These are phyloP conservation scores for Matsumyia berberina DNA, from an alignment of 2,888 invertebrate genomes.

Conservation along the genomic window DNA sequence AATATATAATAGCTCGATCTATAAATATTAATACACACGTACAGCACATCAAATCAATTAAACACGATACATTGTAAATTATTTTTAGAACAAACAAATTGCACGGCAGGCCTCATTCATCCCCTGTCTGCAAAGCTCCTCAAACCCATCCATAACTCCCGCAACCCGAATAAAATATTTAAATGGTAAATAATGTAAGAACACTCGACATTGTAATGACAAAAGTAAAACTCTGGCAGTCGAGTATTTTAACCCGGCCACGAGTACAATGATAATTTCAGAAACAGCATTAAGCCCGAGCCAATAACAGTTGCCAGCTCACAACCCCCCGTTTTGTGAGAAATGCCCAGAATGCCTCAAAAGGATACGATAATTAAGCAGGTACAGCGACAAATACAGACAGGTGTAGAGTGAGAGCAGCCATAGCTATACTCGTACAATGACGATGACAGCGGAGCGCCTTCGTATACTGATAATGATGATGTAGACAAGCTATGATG, in stretches of 20 bases:
- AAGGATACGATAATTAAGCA: constrained; percentile 49
- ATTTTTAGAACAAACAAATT: constrained; percentile 46
- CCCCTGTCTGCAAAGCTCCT: not conserved
- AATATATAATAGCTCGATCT: constrained; percentile 8
- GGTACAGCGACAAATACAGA: not conserved
- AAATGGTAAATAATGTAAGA: constrained; percentile 47
- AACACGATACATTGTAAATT: constrained; percentile 36
- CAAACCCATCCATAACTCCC: not conserved
- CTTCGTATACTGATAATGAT: constrained; percentile 47
- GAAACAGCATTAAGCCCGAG: constrained; percentile 31
- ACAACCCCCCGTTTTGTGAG: not conserved
- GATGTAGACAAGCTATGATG: constrained; percentile 58
- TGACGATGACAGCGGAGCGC: constrained; percentile 41
- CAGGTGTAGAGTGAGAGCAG: constrained; percentile 10
- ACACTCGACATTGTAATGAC: constrained; percentile 37
- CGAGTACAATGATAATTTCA: constrained; percentile 36
- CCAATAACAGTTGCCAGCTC: constrained; percentile 15
- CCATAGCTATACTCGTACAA: constrained; percentile 46
- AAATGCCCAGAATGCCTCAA: constrained; percentile 26
- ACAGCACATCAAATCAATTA: constrained; percentile 24
- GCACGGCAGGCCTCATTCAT: not conserved
- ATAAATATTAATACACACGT: constrained; percentile 38
- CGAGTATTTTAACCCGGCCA: constrained; percentile 25
- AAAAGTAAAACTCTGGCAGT: constrained; percentile 11
- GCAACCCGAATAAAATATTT: constrained; percentile 49